These are phyloP conservation scores for Pegea sp. DNA, from an alignment of 23 tunicate species.

Conservation along the genomic window DNA sequence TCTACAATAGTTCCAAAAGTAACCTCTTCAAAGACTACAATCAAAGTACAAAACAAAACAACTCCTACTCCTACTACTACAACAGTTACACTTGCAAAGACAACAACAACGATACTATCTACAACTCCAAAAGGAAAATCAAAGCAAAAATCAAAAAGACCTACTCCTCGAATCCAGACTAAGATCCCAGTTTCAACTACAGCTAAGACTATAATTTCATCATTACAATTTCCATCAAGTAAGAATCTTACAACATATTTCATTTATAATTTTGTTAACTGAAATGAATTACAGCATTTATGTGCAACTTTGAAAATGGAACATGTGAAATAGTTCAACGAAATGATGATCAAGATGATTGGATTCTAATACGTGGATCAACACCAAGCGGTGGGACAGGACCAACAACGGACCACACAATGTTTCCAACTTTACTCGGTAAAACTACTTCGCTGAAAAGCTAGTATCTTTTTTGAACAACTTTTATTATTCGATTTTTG, in stretches of 20 bases:
- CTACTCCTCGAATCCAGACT: background rate
- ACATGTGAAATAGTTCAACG: constrained; percentile 37
- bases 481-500: background rate
- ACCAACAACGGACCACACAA: constrained; percentile 49
- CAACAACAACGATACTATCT: constrained; percentile 24
- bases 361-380: constrained; percentile 17
- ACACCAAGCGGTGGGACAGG: constrained; percentile 63
- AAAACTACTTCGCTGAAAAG: constrained; percentile 4
- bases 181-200: too few species aligned
- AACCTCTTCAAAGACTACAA: constrained; percentile 14
- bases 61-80: constrained; percentile 12
- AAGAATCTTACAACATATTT: background rate
- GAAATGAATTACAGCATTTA: constrained; percentile 11
- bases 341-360: constrained; percentile 34
- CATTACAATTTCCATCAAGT: background rate
- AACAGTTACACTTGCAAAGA: constrained; percentile 14
- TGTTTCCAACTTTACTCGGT: constrained; percentile 4
- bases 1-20: constrained; percentile 10
- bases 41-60: constrained; percentile 12
- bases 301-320: constrained; percentile 43
- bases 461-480: background rate
- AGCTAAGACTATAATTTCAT: background rate
- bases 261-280: too few species aligned
- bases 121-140: constrained; percentile 11
- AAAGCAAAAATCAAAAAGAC: constrained; percentile 1